These are phyloP conservation scores for Dromas ardeola DNA, from an alignment of 2,113 vertebrate species.

Conservation along the genomic window DNA sequence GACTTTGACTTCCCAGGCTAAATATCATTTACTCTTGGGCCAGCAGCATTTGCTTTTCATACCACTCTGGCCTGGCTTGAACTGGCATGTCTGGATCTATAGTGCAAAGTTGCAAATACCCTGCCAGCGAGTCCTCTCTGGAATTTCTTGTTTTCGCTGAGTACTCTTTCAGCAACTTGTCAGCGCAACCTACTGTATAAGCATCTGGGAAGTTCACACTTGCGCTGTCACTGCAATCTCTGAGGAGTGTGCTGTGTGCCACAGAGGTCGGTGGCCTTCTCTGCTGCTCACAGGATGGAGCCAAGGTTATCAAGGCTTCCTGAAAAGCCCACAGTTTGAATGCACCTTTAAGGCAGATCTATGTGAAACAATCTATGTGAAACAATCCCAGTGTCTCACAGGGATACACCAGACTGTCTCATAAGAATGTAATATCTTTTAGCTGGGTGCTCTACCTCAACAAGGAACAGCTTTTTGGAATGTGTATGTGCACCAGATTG, in stretches of 20 bases:
- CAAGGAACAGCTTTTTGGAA: not conserved
- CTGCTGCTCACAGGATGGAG: not conserved
- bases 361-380: not conserved
- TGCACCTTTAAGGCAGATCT: not conserved
- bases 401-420: accelerated
- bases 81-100: not conserved
- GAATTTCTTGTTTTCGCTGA: not conserved
- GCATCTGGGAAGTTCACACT: not conserved
- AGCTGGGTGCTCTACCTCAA: not conserved
- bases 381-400: not conserved
- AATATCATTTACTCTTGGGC: not conserved
- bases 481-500: not conserved
- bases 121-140: not conserved
- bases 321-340: not conserved
- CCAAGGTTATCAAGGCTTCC: not conserved
- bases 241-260: not conserved
- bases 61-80: constrained; percentile 19
- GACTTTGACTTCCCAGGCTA: not conserved
- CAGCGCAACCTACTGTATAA: not conserved
- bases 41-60: not conserved
- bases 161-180: not conserved
- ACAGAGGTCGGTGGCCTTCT: not conserved
- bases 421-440: not conserved
- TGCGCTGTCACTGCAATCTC: not conserved
- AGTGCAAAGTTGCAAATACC: not conserved